These are phyloP conservation scores for Characodon lateralis DNA, from an alignment of 2,797 vertebrate genomes.

Conservation along the genomic window DNA sequence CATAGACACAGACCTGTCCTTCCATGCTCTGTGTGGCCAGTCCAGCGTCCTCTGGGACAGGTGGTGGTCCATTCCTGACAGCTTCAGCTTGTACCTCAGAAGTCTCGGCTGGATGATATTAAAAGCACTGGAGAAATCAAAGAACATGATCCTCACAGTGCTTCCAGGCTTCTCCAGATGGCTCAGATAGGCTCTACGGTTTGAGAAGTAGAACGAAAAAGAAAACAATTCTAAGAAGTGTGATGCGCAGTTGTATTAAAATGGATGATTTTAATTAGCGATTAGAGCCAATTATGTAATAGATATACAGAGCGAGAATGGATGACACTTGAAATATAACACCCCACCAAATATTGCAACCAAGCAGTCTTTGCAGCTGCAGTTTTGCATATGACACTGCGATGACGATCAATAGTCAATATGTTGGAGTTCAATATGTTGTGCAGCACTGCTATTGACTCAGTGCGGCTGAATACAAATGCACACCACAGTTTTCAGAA, in stretches of 20 bases:
- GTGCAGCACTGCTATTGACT: neutral
- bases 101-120: no score
- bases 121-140: no score
- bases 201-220: neutral
- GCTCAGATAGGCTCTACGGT: no score
- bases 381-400: neutral
- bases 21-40: no score
- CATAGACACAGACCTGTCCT: no score
- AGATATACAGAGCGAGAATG: neutral
- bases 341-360: neutral
- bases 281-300: neutral
- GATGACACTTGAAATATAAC: neutral
- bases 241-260: neutral
- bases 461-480: neutral
- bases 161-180: no score
- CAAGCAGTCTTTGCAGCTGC: neutral
- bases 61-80: no score
- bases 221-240: neutral
- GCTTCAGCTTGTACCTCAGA: no score
- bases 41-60: no score
- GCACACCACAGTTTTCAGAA: neutral
- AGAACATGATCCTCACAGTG: no score
- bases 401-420: neutral
- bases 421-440: neutral
- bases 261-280: neutral